Percentiles rank a stretch among this genome's conserved stretches.
Conservation (phyloP, 2,113 vertebrate species). For the Corydoras maculifer region DNA sequence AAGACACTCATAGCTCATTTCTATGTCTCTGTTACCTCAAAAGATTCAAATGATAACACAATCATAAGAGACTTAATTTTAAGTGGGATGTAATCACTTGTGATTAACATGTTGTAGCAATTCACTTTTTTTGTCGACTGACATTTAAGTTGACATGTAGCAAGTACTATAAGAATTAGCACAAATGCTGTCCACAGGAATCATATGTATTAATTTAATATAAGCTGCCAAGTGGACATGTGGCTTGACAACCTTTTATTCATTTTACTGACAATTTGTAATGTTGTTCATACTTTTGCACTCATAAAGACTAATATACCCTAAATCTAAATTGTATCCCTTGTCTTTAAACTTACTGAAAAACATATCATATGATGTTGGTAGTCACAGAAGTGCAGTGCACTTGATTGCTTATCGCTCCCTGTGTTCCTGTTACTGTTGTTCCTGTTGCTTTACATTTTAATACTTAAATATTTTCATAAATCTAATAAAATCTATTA, state of each 20-base stretch:
- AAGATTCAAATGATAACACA: slow-evolving; percentile 7
- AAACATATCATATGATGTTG: no score
- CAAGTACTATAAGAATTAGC: no score
- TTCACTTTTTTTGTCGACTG: neutral
- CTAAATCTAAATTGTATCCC: neutral
- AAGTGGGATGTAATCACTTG: neutral
- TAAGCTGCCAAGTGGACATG: neutral
- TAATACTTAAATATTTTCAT: no score
- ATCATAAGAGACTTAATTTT: neutral
- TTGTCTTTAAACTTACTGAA: neutral
- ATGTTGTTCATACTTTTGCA: neutral
- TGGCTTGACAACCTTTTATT: neutral
- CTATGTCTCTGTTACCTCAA: neutral
- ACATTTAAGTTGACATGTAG: neutral
- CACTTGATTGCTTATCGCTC: no score
- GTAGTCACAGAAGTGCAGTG: no score
- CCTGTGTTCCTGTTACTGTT: no score
- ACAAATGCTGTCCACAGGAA: neutral
- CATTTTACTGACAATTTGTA: neutral
- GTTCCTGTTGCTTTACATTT: no score
- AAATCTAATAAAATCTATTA: no score
- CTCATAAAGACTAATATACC: neutral
- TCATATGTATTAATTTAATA: neutral
- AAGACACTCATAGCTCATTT: neutral
- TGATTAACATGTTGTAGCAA: slow-evolving; percentile 16